Conservation (phyloP, 2,113 vertebrate species). For the Holacanthus passer region DNA sequence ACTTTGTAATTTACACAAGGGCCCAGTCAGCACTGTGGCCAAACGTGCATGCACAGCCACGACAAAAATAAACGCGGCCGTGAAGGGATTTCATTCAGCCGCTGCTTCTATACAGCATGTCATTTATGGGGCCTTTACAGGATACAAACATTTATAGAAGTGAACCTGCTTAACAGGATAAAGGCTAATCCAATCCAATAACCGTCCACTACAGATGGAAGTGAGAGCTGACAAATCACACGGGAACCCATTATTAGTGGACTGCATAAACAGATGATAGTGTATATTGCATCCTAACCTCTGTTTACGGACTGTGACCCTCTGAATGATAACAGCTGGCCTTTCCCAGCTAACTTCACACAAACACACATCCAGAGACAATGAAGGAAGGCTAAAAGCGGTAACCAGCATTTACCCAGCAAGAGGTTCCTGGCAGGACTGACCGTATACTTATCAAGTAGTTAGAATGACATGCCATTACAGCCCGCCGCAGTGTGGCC, state of each 20-base stretch:
- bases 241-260: slow-evolving; percentile 27
- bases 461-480: slow-evolving; percentile 83
- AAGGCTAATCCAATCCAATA: too few species aligned
- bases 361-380: slow-evolving; percentile 79
- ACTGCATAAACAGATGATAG: slow-evolving; percentile 30
- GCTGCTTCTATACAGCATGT: slow-evolving; percentile 62
- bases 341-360: slow-evolving; percentile 62
- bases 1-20: slow-evolving; percentile 83
- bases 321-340: slow-evolving; percentile 61
- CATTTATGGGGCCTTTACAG: slow-evolving; percentile 66
- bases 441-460: slow-evolving; percentile 82
- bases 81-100: slow-evolving; percentile 49
- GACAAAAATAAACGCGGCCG: slow-evolving; percentile 79
- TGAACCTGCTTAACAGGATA: slow-evolving; percentile 19
- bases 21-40: slow-evolving; percentile 81
- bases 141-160: slow-evolving; percentile 65
- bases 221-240: slow-evolving; percentile 44
- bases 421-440: slow-evolving; percentile 75
- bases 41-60: slow-evolving; percentile 63
- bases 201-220: neutral
- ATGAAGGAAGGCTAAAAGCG: slow-evolving; percentile 83
- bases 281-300: slow-evolving; percentile 8
- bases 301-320: slow-evolving; percentile 54
- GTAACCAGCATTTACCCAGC: slow-evolving; percentile 83
- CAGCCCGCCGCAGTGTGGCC: slow-evolving; percentile 71